Percentiles rank a stretch among this genome's conserved stretches.
Evolutionary conservation across 2,888 invertebrate genomes (phyloP).

Genomic region (Cyclophora punctaria): DNA sequence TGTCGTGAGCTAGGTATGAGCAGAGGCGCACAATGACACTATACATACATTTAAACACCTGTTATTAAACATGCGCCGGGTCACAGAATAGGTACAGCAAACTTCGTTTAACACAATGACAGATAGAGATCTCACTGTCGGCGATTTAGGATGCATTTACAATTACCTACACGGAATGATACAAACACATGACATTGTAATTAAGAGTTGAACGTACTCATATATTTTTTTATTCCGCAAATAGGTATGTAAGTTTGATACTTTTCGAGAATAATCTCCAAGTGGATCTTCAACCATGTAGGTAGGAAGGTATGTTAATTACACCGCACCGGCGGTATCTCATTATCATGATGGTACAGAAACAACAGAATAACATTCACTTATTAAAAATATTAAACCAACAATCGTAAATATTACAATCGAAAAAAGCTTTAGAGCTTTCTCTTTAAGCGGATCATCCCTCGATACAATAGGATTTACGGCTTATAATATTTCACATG

Average conservation of each 20-base stretch:
- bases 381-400: no score
- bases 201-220: constrained; percentile 45
- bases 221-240: constrained; percentile 18
- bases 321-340: background rate
- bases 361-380: no score
- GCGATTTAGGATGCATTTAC: constrained; percentile 58
- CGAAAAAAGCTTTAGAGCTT: constrained; percentile 30
- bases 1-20: constrained; percentile 70
- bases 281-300: background rate
- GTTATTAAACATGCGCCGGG: constrained; percentile 69
- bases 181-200: constrained; percentile 44
- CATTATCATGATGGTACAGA: background rate
- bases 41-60: constrained; percentile 72
- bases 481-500: constrained; percentile 54
- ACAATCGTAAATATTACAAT: background rate
- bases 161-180: constrained; percentile 38
- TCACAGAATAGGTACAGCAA: constrained; percentile 53
- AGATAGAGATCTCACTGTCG: constrained; percentile 60
- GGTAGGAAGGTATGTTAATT: constrained; percentile 2
- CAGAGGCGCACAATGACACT: constrained; percentile 61
- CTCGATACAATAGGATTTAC: constrained; percentile 48
- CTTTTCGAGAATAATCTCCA: background rate
- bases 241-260: constrained; percentile 3
- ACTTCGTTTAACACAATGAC: constrained; percentile 65
- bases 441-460: constrained; percentile 43